These are phyloP conservation scores for Drosophila birchii DNA, from an alignment of 2,888 invertebrate species.

Conservation along the genomic window DNA sequence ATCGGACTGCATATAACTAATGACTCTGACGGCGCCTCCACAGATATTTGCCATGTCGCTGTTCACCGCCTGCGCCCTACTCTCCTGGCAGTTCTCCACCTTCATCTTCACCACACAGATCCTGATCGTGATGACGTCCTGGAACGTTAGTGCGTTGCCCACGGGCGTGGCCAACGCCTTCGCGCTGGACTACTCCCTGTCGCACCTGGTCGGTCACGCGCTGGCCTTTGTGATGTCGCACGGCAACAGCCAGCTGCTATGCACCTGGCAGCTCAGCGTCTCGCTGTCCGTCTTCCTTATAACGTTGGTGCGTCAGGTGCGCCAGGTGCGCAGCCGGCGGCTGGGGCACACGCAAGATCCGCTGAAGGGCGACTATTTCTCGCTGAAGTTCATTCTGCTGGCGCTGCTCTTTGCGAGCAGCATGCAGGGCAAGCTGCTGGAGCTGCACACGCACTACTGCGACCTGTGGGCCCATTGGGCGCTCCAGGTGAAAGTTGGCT, in stretches of 20 bases:
- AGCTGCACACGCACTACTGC: conserved; percentile 78
- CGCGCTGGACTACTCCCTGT: conserved; percentile 82
- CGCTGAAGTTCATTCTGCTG: conserved; percentile 77
- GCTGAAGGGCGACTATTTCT: conserved; percentile 62
- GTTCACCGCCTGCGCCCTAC: conserved; percentile 81
- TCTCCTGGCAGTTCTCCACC: conserved; percentile 93
- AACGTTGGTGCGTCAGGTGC: conserved; percentile 67
- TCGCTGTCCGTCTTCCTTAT: conserved; percentile 80
- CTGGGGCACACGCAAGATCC: conserved; percentile 43
- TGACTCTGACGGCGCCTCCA: not conserved
- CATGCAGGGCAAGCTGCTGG: conserved; percentile 79
- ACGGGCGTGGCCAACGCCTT: conserved; percentile 84
- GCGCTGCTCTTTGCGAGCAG: conserved; percentile 78
- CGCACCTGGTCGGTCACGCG: conserved; percentile 81
- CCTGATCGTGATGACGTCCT: conserved; percentile 89
- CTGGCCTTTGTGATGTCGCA: conserved; percentile 81
- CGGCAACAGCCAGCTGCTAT: conserved; percentile 82
- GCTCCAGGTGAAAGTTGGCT: conserved; percentile 81
- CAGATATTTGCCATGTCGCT: conserved; percentile 81
- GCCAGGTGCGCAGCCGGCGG: conserved; percentile 63
- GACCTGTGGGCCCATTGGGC: conserved; percentile 82
- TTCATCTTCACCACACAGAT: conserved; percentile 92
- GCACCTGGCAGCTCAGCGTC: conserved; percentile 83
- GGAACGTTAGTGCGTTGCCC: conserved; percentile 86
- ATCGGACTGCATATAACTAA: too few relatives aligned